Conservation (phyloP, 64 coral and sea anemone genomes). For the Montipora foliosa region DNA sequence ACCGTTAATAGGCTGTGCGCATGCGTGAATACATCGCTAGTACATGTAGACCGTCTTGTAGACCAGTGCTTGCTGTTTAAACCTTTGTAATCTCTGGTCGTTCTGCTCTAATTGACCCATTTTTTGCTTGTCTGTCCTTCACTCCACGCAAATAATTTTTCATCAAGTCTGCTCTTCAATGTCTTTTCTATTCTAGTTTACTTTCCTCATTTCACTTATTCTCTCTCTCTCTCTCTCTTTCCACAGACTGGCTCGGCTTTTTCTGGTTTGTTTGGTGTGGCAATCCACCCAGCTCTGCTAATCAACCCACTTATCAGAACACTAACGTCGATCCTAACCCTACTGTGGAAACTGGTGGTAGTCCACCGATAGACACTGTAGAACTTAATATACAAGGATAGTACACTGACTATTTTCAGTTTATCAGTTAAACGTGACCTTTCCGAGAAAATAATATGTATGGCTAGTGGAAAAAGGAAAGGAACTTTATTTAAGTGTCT, state of each 20-base stretch:
- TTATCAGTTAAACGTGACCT: too few species aligned
- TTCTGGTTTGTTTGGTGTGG: conserved; percentile 97
- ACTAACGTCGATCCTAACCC: conserved; percentile 23
- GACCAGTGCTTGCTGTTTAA: too few species aligned
- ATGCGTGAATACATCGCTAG: too few species aligned
- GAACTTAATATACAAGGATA: conserved; percentile 75
- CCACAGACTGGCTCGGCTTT: conserved; percentile 90
- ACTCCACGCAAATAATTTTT: too few species aligned
- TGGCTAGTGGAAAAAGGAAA: background rate
- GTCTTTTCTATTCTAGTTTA: too few species aligned
- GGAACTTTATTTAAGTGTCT: too few species aligned
- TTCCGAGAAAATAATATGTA: background rate
- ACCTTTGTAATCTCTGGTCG: too few species aligned
- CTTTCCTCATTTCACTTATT: background rate
- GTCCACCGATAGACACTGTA: conserved; percentile 59
- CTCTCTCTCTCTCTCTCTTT: background rate
- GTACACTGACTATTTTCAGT: background rate
- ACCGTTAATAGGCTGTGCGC: too few species aligned
- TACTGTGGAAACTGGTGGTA: conserved; percentile 61
- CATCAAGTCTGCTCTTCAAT: too few species aligned
- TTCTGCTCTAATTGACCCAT: too few species aligned
- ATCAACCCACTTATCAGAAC: conserved; percentile 26
- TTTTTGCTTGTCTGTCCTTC: too few species aligned
- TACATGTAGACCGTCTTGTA: too few species aligned
- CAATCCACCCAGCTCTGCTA: conserved; percentile 53